Evolutionary conservation across 2,797 vertebrate genomes (phyloP), one percentile per base, ranked within the genome.

Genomic region (Leucoraja ocellata): DNA sequence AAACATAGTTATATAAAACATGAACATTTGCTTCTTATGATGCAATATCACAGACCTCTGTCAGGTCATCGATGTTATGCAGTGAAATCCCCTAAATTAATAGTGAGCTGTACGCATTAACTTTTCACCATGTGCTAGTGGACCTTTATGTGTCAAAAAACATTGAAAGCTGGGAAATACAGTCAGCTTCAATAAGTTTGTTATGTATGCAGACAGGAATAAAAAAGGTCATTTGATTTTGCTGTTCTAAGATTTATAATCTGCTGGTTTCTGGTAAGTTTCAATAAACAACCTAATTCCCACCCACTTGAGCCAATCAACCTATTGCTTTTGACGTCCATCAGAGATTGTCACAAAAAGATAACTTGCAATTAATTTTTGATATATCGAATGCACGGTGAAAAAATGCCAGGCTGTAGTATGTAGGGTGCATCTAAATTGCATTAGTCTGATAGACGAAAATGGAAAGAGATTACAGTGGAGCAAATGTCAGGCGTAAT

Each of bases 291-390:
- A 16, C 11, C 11, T 88, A 32, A 68, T 88, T 88, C 9, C 61
- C 63, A 18, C 18, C n/a, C 16, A 68, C 11, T 14, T 61, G 83
- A 16, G n/a, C 65, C 61, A 68, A 88, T 88, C 84, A 88, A 36
- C 6, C 32, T 16, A 4, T 36, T 5, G n/a, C 61, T 68, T 88
- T n/a, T 88, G 84, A 18, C 61, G 65, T 65, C 32, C 16, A 88
- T n/a, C 84, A 88, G 61, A 36, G 5, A 58, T 58, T 83, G 80
- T 58, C 46, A 65, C 14, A 8, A 32, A 65, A n/a, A 21, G n/a
- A 88, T 65, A 88, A 65, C 83, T 32, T 88, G n/a, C 61, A 36
- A 88, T 88, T 88, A 65, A 18, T 65, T 65, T 65, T 88, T 65
- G n/a, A 6, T n/a, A 68, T 21, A 36, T 68, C 7, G n/a, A 1